Evolutionary conservation across 2,113 vertebrate species (phyloP).

Genomic region (Neolamprologus falcicula): DNA sequence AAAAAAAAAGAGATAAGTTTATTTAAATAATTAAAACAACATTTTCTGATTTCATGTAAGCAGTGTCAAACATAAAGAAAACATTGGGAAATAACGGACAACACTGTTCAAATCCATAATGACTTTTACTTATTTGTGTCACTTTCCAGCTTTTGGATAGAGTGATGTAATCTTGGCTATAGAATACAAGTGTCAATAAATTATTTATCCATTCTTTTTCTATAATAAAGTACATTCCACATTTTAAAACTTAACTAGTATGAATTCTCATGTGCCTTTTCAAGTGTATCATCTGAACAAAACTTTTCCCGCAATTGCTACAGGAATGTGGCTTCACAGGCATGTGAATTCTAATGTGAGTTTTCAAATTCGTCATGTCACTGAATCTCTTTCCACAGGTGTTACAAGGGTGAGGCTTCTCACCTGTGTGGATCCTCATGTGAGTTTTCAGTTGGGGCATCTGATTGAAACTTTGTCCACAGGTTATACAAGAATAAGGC

Average conservation of each 20-base stretch:
- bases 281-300: neutral
- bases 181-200: neutral
- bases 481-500: neutral
- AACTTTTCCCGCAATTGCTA: fast-evolving
- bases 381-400: neutral
- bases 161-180: neutral
- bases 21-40: neutral
- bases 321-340: neutral
- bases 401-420: neutral
- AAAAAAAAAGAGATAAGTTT: fast-evolving
- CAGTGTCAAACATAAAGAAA: neutral
- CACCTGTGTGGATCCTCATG: neutral
- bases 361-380: neutral
- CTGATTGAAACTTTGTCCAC: neutral
- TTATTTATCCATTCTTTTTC: neutral
- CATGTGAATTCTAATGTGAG: fast-evolving
- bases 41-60: neutral
- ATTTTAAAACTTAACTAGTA: neutral
- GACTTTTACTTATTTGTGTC: neutral
- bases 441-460: neutral
- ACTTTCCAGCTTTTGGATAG: neutral
- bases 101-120: neutral
- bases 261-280: neutral
- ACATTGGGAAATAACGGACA: neutral
- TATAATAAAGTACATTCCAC: neutral